Evolutionary conservation across 2,888 invertebrate species (phyloP).

Genomic region (Acanthosepion esculentum): DNA sequence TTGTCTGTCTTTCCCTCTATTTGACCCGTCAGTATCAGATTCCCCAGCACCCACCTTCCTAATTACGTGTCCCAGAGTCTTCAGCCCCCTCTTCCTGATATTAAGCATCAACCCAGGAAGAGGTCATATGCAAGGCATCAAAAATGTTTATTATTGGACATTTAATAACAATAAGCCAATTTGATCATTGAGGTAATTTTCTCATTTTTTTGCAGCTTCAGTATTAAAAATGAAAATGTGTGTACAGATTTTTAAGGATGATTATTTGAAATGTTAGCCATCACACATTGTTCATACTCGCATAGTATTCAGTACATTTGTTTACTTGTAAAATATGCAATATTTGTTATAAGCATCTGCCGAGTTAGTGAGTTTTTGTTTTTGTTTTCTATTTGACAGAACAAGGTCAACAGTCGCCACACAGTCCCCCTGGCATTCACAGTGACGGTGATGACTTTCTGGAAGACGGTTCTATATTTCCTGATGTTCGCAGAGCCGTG

Average conservation of each 20-base stretch:
- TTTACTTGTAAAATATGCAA: neutral
- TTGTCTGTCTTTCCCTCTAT: too few relatives aligned
- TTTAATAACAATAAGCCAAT: neutral
- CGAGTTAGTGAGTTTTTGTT: neutral
- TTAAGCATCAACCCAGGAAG: too few relatives aligned
- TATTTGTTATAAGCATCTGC: neutral
- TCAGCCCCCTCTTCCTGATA: too few relatives aligned
- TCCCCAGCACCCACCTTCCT: too few relatives aligned
- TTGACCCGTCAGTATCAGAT: too few relatives aligned
- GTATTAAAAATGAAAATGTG: too few relatives aligned
- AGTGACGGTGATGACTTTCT: slow-evolving; percentile 68
- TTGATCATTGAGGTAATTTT: too few relatives aligned
- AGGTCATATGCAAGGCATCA: too few relatives aligned
- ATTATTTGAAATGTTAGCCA: too few relatives aligned
- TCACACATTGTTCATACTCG: neutral
- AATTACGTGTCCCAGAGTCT: too few relatives aligned
- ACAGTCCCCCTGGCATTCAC: slow-evolving; percentile 63
- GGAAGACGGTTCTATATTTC: slow-evolving; percentile 69
- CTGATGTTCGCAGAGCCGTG: slow-evolving; percentile 65
- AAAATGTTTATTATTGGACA: too few relatives aligned
- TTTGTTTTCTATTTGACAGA: slow-evolving; percentile 56
- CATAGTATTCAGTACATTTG: neutral
- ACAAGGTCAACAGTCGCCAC: slow-evolving; percentile 56
- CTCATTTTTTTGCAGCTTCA: too few relatives aligned
- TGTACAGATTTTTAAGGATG: neutral